Percentiles rank a stretch among this genome's conserved stretches.
Conservation (phyloP, 1,140 invertebrate species). For the Bombus fervidus region DNA sequence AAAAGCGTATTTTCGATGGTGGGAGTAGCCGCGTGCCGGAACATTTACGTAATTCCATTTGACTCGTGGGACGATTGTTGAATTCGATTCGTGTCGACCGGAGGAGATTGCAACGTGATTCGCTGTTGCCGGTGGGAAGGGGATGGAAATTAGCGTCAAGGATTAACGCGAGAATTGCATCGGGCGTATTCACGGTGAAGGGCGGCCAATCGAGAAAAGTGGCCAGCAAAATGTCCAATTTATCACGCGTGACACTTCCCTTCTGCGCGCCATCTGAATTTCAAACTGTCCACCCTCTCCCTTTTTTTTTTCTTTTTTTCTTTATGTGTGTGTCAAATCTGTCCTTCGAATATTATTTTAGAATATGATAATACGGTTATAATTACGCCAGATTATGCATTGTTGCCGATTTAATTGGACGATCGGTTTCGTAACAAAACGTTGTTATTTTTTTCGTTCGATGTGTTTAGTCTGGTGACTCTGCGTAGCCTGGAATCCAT, state of each 20-base stretch:
- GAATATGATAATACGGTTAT: too few relatives aligned
- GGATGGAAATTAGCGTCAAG: constrained; percentile 41
- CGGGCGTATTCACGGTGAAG: background rate
- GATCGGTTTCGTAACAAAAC: too few relatives aligned
- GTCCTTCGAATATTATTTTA: too few relatives aligned
- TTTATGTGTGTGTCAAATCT: too few relatives aligned
- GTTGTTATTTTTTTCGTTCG: too few relatives aligned
- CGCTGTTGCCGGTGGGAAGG: background rate
- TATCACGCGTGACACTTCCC: constrained; percentile 5
- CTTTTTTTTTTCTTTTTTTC: background rate
- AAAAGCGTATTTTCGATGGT: constrained; percentile 2
- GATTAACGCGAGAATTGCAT: constrained; percentile 37
- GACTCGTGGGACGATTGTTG: background rate
- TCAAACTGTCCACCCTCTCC: background rate
- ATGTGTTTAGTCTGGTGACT: fast-evolving
- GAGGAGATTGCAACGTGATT: constrained; percentile 27
- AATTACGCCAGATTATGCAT: too few relatives aligned
- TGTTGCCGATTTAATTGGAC: too few relatives aligned
- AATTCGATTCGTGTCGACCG: constrained; percentile 42
- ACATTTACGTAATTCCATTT: constrained; percentile 46
- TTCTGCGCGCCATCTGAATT: background rate
- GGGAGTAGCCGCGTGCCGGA: constrained; percentile 13
- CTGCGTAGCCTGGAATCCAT: too few relatives aligned
- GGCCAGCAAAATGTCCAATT: constrained; percentile 37
- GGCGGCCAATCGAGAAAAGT: constrained; percentile 35